Conservation (phyloP, 2,888 invertebrate species). For the Acholoe squamosa region DNA sequence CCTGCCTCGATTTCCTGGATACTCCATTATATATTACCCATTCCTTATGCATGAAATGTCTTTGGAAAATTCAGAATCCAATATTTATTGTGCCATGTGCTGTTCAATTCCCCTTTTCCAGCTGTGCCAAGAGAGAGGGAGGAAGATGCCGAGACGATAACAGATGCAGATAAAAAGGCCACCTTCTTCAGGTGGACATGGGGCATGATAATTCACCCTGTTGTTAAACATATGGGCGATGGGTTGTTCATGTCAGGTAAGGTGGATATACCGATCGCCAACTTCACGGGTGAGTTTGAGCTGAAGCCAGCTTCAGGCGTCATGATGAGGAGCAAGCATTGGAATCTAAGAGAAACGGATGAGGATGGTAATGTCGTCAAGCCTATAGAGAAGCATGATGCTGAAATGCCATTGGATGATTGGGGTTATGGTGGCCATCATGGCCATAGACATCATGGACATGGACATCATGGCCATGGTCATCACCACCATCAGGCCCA, state of each 20-base stretch:
- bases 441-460: slow-evolving; percentile 24
- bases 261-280: neutral
- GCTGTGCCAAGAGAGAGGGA: neutral
- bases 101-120: neutral
- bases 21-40: no score
- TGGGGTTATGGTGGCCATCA: neutral
- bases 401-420: neutral
- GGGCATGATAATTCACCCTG: neutral
- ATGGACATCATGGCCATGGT: slow-evolving; percentile 14
- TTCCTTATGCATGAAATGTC: no score
- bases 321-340: neutral
- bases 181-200: neutral
- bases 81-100: no score
- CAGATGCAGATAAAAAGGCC: neutral
- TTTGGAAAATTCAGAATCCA: no score
- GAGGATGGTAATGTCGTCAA: neutral
- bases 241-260: neutral
- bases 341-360: neutral
- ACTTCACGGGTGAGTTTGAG: neutral
- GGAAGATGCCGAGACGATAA: neutral
- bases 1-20: no score
- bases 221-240: neutral
- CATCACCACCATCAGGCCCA: slow-evolving; percentile 30
- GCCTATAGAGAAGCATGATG: neutral
- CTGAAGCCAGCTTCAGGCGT: neutral